Percentiles rank a stretch among this genome's conserved stretches.
phyloP scores from a whole-genome alignment of 2,797 vertebrate species.

The Gymnocypris eckloni region DNA sequence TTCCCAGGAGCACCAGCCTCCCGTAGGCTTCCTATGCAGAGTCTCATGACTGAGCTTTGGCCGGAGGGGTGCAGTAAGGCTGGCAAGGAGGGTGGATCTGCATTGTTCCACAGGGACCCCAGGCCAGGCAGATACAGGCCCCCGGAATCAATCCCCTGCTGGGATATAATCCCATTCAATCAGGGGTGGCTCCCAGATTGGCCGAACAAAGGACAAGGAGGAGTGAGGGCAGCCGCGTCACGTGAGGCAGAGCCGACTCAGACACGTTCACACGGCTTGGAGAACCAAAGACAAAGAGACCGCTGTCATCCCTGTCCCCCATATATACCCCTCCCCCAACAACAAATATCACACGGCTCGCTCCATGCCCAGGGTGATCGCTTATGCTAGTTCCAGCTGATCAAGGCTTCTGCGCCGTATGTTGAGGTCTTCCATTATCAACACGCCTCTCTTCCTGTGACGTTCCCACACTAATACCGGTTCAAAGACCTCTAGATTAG shows the following conservation, averaged over 20 bases:
- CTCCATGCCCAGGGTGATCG: slow-evolving; percentile 22
- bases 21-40: slow-evolving; percentile 37
- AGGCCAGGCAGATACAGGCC: slow-evolving; percentile 57
- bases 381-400: slow-evolving; percentile 58
- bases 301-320: slow-evolving; percentile 64
- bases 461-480: slow-evolving; percentile 21
- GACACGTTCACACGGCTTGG: slow-evolving; percentile 68
- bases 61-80: slow-evolving; percentile 53
- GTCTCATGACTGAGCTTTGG: slow-evolving; percentile 49
- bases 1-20: slow-evolving; percentile 51
- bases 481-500: slow-evolving; percentile 17
- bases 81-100: slow-evolving; percentile 46
- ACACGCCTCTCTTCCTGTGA: slow-evolving; percentile 4
- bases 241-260: slow-evolving; percentile 61
- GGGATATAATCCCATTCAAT: slow-evolving; percentile 71
- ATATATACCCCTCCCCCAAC: slow-evolving; percentile 50
- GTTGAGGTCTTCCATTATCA: slow-evolving; percentile 28
- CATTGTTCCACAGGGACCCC: slow-evolving; percentile 61
- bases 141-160: slow-evolving; percentile 64
- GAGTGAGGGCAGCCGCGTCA: slow-evolving; percentile 58
- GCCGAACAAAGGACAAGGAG: slow-evolving; percentile 64
- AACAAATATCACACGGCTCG: slow-evolving; percentile 51
- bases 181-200: slow-evolving; percentile 66
- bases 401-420: slow-evolving; percentile 29
- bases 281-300: slow-evolving; percentile 66